phyloP scores from a whole-genome alignment of 2,888 invertebrate species.

The Pecten maximus region DNA sequence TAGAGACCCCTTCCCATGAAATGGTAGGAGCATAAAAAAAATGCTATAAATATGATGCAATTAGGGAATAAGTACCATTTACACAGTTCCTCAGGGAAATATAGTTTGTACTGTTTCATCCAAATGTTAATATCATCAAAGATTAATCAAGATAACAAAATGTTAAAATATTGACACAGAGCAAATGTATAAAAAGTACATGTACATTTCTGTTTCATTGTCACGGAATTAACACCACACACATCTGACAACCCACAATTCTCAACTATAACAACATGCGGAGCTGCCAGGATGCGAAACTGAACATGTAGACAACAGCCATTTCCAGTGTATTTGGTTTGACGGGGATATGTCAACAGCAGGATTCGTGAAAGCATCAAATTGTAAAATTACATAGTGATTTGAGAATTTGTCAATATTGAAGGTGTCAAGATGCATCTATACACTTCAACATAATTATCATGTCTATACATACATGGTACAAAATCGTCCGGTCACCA shows the following conservation, averaged over 20 bases:
- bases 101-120: not conserved
- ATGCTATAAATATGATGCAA: too few relatives aligned
- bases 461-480: not conserved
- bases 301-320: not conserved
- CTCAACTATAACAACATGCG: not conserved
- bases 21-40: too few relatives aligned
- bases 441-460: not conserved
- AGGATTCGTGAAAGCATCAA: not conserved
- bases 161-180: not conserved
- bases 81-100: too few relatives aligned
- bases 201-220: not conserved
- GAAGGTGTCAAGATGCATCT: not conserved
- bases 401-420: constrained; percentile 20
- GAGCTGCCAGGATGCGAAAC: not conserved
- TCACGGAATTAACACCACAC: not conserved
- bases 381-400: not conserved
- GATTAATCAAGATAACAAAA: not conserved
- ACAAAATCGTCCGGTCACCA: not conserved
- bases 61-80: too few relatives aligned
- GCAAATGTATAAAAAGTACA: constrained; percentile 15
- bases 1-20: too few relatives aligned
- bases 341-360: not conserved
- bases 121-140: not conserved
- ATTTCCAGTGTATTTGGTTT: not conserved
- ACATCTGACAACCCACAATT: not conserved